These are phyloP conservation scores for Nomada ferruginata DNA, from an alignment of 2,888 invertebrate genomes.

Conservation along the genomic window DNA sequence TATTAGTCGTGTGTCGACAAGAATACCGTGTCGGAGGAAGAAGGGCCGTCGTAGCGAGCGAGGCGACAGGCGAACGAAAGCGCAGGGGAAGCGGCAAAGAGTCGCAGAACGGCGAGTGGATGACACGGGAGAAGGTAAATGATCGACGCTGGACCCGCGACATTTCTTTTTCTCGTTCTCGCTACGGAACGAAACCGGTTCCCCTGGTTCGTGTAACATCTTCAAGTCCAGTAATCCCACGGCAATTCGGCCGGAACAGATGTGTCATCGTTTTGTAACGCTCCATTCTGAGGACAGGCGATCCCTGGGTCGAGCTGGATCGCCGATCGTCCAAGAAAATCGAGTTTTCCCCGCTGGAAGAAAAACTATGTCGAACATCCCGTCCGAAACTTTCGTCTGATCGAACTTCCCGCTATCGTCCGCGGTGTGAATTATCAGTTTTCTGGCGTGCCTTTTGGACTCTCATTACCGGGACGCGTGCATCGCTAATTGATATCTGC, in stretches of 20 bases:
- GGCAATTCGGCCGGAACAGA: conserved; percentile 70
- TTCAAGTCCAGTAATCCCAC: conserved; percentile 70
- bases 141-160: conserved; percentile 59
- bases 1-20: background rate
- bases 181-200: conserved; percentile 63
- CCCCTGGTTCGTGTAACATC: conserved; percentile 68
- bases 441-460: conserved; percentile 71
- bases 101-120: conserved; percentile 36
- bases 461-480: conserved; percentile 60
- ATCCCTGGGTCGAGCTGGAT: conserved; percentile 4
- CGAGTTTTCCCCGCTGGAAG: background rate
- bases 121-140: conserved; percentile 60
- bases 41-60: background rate
- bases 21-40: background rate
- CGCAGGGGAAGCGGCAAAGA: conserved; percentile 26
- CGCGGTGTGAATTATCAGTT: conserved; percentile 71
- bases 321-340: conserved; percentile 16
- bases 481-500: conserved; percentile 72
- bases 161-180: conserved; percentile 26
- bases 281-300: conserved; percentile 38
- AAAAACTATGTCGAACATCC: background rate
- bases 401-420: conserved; percentile 57
- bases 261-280: conserved; percentile 66
- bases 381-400: conserved; percentile 6
- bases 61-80: conserved; percentile 4